phyloP scores from a whole-genome alignment of 2,113 vertebrate genomes.

The Protobothrops mucrosquamatus region DNA sequence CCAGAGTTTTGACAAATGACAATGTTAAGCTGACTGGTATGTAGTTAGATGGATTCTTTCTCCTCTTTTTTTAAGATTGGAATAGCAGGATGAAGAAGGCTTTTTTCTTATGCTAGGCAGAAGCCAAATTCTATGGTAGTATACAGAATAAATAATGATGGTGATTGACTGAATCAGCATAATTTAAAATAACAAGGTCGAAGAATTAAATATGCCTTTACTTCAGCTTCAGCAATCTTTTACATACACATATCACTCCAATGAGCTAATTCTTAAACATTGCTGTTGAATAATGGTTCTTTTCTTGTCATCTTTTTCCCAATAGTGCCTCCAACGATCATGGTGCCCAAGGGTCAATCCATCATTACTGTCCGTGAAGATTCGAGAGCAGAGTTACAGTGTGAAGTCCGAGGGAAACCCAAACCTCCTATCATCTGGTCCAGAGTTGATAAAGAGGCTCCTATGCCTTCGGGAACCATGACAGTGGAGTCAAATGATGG shows the following conservation, averaged over 20 bases:
- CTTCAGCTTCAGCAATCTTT: background rate
- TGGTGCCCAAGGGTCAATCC: constrained; percentile 82
- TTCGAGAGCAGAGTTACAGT: constrained; percentile 83
- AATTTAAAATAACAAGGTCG: background rate
- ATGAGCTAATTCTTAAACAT: background rate
- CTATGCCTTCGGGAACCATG: constrained; percentile 81
- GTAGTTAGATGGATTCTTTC: background rate
- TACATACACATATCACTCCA: background rate
- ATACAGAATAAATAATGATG: background rate
- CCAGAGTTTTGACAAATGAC: background rate
- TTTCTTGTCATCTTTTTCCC: constrained; percentile 26
- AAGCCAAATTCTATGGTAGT: background rate
- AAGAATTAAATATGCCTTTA: background rate
- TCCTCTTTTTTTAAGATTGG: background rate
- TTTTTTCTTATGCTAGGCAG: background rate
- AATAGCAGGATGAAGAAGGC: background rate
- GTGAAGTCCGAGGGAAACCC: constrained; percentile 89
- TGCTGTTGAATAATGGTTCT: background rate
- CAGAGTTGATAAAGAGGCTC: constrained; percentile 85
- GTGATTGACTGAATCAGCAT: background rate
- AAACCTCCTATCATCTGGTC: constrained; percentile 93
- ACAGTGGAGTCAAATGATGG: constrained; percentile 83
- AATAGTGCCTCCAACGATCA: constrained; percentile 87
- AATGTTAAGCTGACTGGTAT: background rate
- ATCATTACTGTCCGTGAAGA: constrained; percentile 85